Conservation (phyloP, 2,113 vertebrate species). For the Mus pahari region DNA sequence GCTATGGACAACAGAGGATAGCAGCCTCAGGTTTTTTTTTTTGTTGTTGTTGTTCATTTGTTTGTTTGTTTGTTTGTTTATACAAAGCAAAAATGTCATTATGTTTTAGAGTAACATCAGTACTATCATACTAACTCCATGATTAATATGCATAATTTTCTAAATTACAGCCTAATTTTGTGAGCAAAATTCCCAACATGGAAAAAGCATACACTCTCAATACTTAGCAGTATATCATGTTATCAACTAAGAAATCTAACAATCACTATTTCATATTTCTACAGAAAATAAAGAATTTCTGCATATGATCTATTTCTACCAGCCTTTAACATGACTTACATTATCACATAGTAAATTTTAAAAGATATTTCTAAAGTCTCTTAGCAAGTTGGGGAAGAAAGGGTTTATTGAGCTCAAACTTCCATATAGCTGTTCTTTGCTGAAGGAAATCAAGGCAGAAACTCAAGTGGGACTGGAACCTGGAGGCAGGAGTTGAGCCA, state of each 20-base stretch:
- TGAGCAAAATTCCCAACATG: constrained; percentile 66
- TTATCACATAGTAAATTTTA: constrained; percentile 59
- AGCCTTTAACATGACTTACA: constrained; percentile 25
- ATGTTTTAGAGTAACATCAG: neutral
- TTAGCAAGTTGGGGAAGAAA: too few relatives aligned
- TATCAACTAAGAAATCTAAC: constrained; percentile 70
- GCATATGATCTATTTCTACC: constrained; percentile 3
- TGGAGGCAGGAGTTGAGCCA: too few relatives aligned
- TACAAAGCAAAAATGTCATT: neutral
- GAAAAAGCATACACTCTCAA: constrained; percentile 67
- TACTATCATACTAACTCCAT: constrained; percentile 70
- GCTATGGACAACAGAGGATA: neutral
- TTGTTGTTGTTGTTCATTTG: too few relatives aligned
- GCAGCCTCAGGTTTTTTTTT: neutral
- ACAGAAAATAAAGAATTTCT: too few relatives aligned
- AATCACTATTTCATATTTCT: constrained; percentile 44
- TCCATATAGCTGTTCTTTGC: too few relatives aligned
- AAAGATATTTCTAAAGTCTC: neutral
- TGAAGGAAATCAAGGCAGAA: too few relatives aligned
- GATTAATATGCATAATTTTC: constrained; percentile 35
- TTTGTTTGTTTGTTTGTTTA: too few relatives aligned
- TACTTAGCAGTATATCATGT: neutral
- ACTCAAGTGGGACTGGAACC: too few relatives aligned
- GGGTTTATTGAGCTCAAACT: too few relatives aligned
- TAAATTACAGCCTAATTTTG: constrained; percentile 73